These are phyloP conservation scores for Pholis gunnellus DNA, from an alignment of 2,113 vertebrate genomes.

Conservation along the genomic window DNA sequence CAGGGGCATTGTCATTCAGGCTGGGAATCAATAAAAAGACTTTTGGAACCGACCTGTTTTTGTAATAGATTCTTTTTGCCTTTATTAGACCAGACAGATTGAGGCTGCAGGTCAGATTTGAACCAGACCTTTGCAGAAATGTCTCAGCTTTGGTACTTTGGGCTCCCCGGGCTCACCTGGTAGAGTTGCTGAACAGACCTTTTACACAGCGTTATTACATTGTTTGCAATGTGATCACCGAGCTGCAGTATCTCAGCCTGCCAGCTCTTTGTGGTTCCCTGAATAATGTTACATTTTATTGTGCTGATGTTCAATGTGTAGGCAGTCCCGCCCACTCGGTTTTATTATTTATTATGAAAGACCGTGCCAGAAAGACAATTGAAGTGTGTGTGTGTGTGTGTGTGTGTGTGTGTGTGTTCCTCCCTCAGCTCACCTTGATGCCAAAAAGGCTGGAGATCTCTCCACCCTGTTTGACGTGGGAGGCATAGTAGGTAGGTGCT, in stretches of 20 bases:
- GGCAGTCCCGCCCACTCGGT: neutral
- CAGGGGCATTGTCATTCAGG: no score
- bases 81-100: no score
- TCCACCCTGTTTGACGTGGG: constrained; percentile 96
- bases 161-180: no score
- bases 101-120: no score
- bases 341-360: neutral
- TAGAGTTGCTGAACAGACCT: no score
- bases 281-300: neutral
- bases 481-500: constrained; percentile 90
- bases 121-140: no score
- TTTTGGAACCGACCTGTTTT: no score
- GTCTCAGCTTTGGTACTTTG: no score
- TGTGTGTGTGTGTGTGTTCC: neutral
- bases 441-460: constrained; percentile 92
- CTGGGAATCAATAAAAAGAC: no score
- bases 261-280: neutral
- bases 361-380: neutral
- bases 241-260: neutral
- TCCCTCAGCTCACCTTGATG: constrained; percentile 89
- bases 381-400: neutral
- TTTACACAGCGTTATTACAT: neutral
- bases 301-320: neutral
- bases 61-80: no score
- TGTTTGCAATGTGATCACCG: no score